Conservation (phyloP, 2,888 invertebrate genomes). For the Eilema caniola region DNA sequence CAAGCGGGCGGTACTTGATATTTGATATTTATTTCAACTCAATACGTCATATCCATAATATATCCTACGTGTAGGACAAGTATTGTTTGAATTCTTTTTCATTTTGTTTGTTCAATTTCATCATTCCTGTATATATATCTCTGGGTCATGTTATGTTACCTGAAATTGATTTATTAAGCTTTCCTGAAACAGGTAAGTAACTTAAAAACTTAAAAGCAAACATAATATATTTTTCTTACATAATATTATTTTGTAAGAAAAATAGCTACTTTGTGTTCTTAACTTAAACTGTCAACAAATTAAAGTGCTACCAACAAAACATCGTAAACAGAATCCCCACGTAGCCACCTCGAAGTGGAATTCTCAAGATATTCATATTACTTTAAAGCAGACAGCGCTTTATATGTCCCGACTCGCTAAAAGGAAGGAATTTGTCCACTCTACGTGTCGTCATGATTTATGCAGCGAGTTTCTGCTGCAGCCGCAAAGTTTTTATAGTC, state of each 20-base stretch:
- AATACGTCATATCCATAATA: too few relatives aligned
- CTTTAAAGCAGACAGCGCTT: slow-evolving; percentile 42
- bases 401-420: slow-evolving; percentile 33
- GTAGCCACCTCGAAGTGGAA: slow-evolving; percentile 13
- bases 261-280: not conserved
- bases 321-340: slow-evolving; percentile 12
- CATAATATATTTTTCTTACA: not conserved
- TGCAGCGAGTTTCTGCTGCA: slow-evolving; percentile 43
- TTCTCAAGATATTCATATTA: slow-evolving; percentile 40
- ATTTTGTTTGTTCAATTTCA: too few relatives aligned
- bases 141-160: too few relatives aligned
- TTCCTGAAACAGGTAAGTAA: too few relatives aligned
- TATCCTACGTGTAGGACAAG: too few relatives aligned
- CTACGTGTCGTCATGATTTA: slow-evolving; percentile 51
- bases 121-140: too few relatives aligned
- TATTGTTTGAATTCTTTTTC: too few relatives aligned
- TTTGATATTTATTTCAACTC: too few relatives aligned
- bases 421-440: slow-evolving; percentile 52
- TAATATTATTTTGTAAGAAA: not conserved
- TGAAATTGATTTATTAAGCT: too few relatives aligned
- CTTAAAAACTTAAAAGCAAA: too few relatives aligned
- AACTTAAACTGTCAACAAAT: slow-evolving; percentile 5
- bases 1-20: too few relatives aligned
- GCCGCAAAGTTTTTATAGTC: slow-evolving; percentile 42
- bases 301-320: slow-evolving; percentile 4